Conservation (phyloP, 2,888 invertebrate species). For the Cosmorhoe ocellata region DNA sequence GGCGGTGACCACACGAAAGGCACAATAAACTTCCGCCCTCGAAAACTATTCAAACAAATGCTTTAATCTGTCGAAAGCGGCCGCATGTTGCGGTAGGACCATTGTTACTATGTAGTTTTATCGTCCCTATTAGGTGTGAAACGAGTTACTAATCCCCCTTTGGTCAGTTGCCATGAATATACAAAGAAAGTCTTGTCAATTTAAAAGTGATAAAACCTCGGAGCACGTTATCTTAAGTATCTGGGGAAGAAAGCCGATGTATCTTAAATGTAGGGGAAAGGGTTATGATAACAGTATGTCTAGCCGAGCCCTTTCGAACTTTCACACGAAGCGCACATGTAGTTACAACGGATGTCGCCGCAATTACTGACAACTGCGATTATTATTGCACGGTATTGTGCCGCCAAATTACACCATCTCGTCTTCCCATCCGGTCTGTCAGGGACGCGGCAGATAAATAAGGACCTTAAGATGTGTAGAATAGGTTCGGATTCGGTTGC, state of each 20-base stretch:
- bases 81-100: conserved; percentile 55
- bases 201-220: conserved; percentile 57
- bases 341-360: conserved; percentile 72
- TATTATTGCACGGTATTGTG: conserved; percentile 78
- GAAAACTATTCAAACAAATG: conserved; percentile 49
- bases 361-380: conserved; percentile 75
- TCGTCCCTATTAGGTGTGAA: conserved; percentile 59
- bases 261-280: conserved; percentile 65
- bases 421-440: conserved; percentile 74
- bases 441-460: conserved; percentile 30
- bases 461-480: conserved; percentile 37
- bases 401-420: conserved; percentile 77
- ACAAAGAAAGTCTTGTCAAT: conserved; percentile 55
- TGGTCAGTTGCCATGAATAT: conserved; percentile 43
- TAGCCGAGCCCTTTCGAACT: conserved; percentile 66
- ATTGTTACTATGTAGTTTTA: conserved; percentile 46
- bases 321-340: conserved; percentile 72
- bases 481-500: conserved; percentile 36
- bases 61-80: conserved; percentile 51
- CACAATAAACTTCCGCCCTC: conserved; percentile 66
- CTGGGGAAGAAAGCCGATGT: conserved; percentile 65
- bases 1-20: conserved; percentile 60
- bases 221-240: conserved; percentile 54
- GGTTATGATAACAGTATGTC: conserved; percentile 61
- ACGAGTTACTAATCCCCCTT: conserved; percentile 47